Percentiles rank a stretch among this genome's conserved stretches.
phyloP scores from a whole-genome alignment of 2,888 invertebrate genomes.

The Platycheirus rosarum region DNA sequence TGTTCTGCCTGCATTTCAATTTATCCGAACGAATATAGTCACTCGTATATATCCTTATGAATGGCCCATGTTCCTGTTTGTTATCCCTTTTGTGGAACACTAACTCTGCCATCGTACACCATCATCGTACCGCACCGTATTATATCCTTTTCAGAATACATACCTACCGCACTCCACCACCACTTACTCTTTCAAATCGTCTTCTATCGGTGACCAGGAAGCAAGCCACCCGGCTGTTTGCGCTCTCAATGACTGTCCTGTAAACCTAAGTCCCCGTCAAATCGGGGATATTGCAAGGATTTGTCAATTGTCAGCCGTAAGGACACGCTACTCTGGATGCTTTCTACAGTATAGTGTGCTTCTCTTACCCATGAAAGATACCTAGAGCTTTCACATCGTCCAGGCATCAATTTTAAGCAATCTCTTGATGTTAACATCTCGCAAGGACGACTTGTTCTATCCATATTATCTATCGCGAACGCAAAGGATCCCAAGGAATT shows the following conservation, averaged over 20 bases:
- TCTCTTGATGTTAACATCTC: conserved; percentile 53
- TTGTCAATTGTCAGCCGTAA: conserved; percentile 73
- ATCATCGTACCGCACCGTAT: conserved; percentile 35
- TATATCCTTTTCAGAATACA: conserved; percentile 52
- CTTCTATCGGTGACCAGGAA: conserved; percentile 66
- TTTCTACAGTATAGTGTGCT: conserved; percentile 17
- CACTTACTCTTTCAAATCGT: conserved; percentile 32
- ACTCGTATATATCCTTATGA: conserved; percentile 71
- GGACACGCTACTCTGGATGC: conserved; percentile 55
- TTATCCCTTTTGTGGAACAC: conserved; percentile 74
- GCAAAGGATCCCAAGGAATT: conserved; percentile 54
- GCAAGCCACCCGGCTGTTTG: conserved; percentile 73
- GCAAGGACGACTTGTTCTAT: conserved; percentile 44
- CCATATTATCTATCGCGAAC: conserved; percentile 25
- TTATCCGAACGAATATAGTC: conserved; percentile 59
- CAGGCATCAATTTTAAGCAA: conserved; percentile 39
- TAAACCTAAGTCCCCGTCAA: conserved; percentile 74
- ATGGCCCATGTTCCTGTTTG: conserved; percentile 74
- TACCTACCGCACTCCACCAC: conserved; percentile 34
- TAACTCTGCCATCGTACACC: conserved; percentile 72
- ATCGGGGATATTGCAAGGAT: conserved; percentile 74
- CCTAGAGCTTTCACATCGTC: conserved; percentile 45
- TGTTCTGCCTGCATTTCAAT: conserved; percentile 71
- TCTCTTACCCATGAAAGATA: conserved; percentile 12
- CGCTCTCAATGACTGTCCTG: conserved; percentile 74